Base-by-base conservation (phyloP, 2,113 vertebrate species). In the Dipodomys spectabilis region DNA sequence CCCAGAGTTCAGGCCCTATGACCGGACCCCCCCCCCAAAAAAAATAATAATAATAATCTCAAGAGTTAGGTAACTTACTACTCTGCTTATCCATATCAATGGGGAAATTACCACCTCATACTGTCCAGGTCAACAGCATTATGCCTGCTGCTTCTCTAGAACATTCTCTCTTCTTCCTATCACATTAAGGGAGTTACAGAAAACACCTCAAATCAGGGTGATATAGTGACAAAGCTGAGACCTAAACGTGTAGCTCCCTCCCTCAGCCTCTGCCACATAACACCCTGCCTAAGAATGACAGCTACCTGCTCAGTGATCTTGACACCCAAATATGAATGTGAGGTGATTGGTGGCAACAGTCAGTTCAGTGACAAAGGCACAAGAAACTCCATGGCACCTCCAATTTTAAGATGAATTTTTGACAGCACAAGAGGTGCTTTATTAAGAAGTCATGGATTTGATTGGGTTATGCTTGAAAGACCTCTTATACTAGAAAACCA, bases 371-470 rank as follows among this genome's bases (percentile, higher is more conserved):
- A 94, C 60, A 75, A 93, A 96, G 25, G 62, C 75, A 86, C 44
- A 72, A 57, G 78, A 75, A 39, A 72, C 27, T 87, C 39, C 19
- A 60, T 4, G 25, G 69, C 71, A 94, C 60, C 57, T 83, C 88
- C 67, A 82, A 68, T 92, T 93, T 96, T 28, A 80, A 74, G 84
- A 82, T 78, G 74, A 94, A 84, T 87, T 95, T 97, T 92, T 96
- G 90, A 96, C 88, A 96, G 62, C 71, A 77, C 25, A 79, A 72
- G 79, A 93, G 67, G 25, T 57, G 78, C 64, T 93, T 96, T 85
- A 92, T 88, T 89, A 80, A 92, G 93, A 86, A 96, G 96, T 93
- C 92, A 94, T 90, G 82, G 96, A 77, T 97, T 96, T 97, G 95
- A 96, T 95, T 97, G 88, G 80, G 60, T 92, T 83, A 85, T 69